These are phyloP conservation scores for Marmota flaviventris DNA, from an alignment of 2,113 vertebrate genomes.

Conservation along the genomic window DNA sequence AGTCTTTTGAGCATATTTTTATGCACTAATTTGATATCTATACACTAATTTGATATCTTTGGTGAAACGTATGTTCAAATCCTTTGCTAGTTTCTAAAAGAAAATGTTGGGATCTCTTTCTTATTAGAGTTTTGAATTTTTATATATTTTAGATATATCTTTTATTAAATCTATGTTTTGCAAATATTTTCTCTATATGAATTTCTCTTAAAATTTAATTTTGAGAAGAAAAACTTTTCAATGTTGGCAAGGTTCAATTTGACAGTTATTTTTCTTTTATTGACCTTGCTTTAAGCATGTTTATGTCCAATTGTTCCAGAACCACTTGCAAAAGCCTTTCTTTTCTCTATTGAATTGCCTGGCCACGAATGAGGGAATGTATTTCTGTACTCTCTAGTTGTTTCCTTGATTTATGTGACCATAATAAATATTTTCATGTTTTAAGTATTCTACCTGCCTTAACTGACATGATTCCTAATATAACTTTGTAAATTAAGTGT, in stretches of 20 bases:
- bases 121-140: not conserved
- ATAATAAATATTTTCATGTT: too few relatives aligned
- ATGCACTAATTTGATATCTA: not conserved
- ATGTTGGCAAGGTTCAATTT: not conserved
- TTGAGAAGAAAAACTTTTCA: not conserved
- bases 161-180: not conserved
- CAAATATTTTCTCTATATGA: not conserved
- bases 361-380: not conserved
- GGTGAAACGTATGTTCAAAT: not conserved
- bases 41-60: not conserved
- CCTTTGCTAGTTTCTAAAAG: not conserved
- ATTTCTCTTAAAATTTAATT: not conserved
- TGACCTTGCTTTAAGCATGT: not conserved
- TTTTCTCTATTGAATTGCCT: not conserved
- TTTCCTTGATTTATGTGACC: not conserved
- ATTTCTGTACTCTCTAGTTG: not conserved
- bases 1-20: not conserved
- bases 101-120: not conserved
- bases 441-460: too few relatives aligned
- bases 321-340: not conserved
- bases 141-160: not conserved
- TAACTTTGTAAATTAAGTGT: too few relatives aligned
- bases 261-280: not conserved
- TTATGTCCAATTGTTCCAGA: not conserved
- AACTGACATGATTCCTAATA: too few relatives aligned